Evolutionary conservation across 2,888 invertebrate species (phyloP).

Genomic region (Bombylius discolor): DNA sequence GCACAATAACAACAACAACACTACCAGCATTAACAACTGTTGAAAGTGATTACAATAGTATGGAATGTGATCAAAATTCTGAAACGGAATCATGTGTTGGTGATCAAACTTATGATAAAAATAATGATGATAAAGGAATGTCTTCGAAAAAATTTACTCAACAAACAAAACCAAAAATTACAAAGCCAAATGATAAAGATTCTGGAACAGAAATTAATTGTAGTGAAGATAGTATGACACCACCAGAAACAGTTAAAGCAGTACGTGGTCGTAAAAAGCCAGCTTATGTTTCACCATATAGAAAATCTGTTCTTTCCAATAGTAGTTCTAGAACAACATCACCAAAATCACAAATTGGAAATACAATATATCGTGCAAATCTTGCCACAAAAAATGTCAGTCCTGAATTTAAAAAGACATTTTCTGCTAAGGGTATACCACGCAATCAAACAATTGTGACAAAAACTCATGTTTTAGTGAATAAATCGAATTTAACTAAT

Average conservation of each 20-base stretch:
- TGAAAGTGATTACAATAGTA: slow-evolving; percentile 34
- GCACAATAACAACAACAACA: slow-evolving; percentile 23
- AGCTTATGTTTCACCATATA: slow-evolving; percentile 50
- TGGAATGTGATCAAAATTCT: slow-evolving; percentile 46
- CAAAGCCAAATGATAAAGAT: slow-evolving; percentile 41
- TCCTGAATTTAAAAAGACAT: slow-evolving; percentile 16
- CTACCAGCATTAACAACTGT: slow-evolving; percentile 9
- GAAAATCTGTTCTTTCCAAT: slow-evolving; percentile 32
- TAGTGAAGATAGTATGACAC: slow-evolving; percentile 33
- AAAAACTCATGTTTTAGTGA: slow-evolving; percentile 13
- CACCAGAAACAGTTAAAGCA: slow-evolving; percentile 20
- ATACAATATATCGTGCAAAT: slow-evolving; percentile 25
- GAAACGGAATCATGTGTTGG: slow-evolving; percentile 41
- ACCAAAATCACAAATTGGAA: slow-evolving; percentile 11
- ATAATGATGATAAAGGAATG: slow-evolving; percentile 35
- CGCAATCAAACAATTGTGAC: slow-evolving; percentile 11
- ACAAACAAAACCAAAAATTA: slow-evolving; percentile 44
- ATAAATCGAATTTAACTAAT: slow-evolving; percentile 12
- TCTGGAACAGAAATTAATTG: slow-evolving; percentile 40
- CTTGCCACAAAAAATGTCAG: slow-evolving; percentile 29
- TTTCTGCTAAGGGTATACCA: slow-evolving; percentile 9
- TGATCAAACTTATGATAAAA: slow-evolving; percentile 21
- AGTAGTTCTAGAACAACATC: slow-evolving; percentile 34
- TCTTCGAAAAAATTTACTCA: neutral
- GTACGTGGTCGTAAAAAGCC: slow-evolving; percentile 44